Base-by-base conservation (phyloP, 2,797 vertebrate species). In the Miichthys miiuy region DNA sequence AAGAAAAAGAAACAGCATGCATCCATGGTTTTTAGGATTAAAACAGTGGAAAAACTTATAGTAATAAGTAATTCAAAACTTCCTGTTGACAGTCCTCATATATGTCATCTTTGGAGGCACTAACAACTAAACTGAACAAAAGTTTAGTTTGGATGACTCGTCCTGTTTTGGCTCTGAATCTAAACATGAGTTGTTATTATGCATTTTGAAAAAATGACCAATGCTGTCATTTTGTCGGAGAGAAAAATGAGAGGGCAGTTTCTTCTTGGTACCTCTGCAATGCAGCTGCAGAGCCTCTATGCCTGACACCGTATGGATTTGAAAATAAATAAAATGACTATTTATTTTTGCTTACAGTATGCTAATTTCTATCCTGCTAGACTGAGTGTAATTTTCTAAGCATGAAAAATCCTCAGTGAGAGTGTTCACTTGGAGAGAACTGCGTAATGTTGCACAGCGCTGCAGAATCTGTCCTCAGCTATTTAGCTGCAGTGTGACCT, bases 401-500 rank as follows among this genome's bases (percentile, higher is more conserved):
- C 55, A 42, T 69, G 61, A 55, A 12, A 46, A 62, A 64, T 46
- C 48, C 56, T 18, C 10, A 46, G 38, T 54, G 21, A 58, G 55
- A 27, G 41, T 47, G 20, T 56, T 80, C 64, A 68, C 63, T 57
- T 76, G 47, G 51, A 64, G 62, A 67, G 48, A 57, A 27, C 38
- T 57, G 69, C 23, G 16, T 66, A 62, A 77, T 74, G 51, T 60
- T 75, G 69, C 51, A 51, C 38, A 64, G 30, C 30, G 12, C 20
- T 75, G 61, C 56, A 74, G 72, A 69, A 66, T 61, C 51, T 70
- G 65, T 61, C 50, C 18, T 80, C 64, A 20, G 51, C 58, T 61
- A 42, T 77, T 87, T 65, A 75, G 46, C 72, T 71, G 57, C 66
- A 72, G 64, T 42, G 56, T 83, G 79, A 86, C 83, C 81, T 68